Evolutionary conservation across 1,140 invertebrate genomes (phyloP).

Genomic region (Leptonema lineaticorne): DNA sequence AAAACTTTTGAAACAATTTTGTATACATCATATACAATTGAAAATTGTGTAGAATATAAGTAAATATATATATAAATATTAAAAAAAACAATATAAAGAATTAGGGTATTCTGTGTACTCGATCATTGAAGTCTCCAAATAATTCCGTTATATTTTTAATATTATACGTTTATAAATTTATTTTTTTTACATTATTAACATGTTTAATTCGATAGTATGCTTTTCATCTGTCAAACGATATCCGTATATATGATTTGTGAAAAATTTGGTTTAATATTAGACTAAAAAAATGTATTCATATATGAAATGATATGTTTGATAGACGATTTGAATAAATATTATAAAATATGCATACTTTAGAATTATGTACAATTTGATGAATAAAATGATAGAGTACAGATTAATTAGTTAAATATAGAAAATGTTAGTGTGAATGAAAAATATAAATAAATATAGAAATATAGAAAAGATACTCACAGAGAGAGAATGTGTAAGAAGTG

Average conservation of each 20-base stretch:
- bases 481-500: conserved; percentile 5
- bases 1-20: conserved; percentile 15
- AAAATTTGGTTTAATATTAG: too few relatives aligned
- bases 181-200: too few relatives aligned
- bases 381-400: not conserved
- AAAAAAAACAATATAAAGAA: conserved; percentile 1
- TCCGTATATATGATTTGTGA: too few relatives aligned
- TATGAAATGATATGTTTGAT: too few relatives aligned
- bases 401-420: conserved; percentile 3
- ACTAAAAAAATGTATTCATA: too few relatives aligned
- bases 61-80: not conserved
- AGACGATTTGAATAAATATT: too few relatives aligned
- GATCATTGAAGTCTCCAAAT: not conserved
- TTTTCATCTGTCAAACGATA: too few relatives aligned
- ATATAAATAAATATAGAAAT: not conserved
- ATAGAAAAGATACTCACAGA: conserved; percentile 25
- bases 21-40: not conserved
- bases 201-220: too few relatives aligned
- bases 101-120: not conserved
- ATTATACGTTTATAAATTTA: too few relatives aligned
- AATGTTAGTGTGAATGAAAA: too few relatives aligned
- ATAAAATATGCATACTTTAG: too few relatives aligned
- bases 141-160: not conserved
- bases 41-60: too few relatives aligned
- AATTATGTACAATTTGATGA: not conserved